Percentiles rank a stretch among this genome's conserved stretches.
Conservation (phyloP, 2,797 vertebrate species). For the Microhierax caerulescens region DNA sequence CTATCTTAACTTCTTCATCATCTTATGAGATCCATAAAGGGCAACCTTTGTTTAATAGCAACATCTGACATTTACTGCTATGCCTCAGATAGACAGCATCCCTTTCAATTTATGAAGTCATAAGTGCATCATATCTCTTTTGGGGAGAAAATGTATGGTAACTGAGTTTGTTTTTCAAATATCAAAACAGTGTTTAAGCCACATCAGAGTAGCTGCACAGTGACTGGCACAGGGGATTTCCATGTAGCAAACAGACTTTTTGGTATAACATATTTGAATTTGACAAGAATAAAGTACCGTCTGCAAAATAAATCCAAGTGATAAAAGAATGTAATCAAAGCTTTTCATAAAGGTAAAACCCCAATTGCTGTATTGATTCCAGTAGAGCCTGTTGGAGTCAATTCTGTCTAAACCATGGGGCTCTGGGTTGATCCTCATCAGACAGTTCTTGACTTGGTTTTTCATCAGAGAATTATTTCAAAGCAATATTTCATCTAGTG, state of each 20-base stretch:
- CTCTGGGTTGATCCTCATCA: neutral
- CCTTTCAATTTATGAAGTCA: conserved; percentile 53
- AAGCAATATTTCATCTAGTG: neutral
- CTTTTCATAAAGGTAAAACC: neutral
- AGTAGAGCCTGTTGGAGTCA: neutral
- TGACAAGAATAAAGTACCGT: neutral
- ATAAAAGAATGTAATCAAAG: neutral
- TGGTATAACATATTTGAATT: neutral
- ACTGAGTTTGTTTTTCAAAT: conserved; percentile 21
- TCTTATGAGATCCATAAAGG: conserved; percentile 59
- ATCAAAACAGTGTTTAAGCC: neutral
- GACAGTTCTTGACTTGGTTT: neutral
- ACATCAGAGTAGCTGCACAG: neutral
- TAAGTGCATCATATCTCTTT: conserved; percentile 7
- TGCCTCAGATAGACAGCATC: conserved; percentile 34
- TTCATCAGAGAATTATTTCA: neutral
- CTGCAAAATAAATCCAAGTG: neutral
- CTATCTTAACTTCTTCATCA: neutral
- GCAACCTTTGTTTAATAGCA: conserved; percentile 71
- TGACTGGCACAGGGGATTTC: neutral
- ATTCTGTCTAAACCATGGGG: neutral
- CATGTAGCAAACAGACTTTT: neutral
- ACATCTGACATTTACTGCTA: conserved; percentile 63
- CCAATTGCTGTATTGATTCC: neutral
- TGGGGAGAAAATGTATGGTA: neutral